Evolutionary conservation across 2,797 vertebrate genomes (phyloP).

Genomic region (Eurystomus glaucurus): DNA sequence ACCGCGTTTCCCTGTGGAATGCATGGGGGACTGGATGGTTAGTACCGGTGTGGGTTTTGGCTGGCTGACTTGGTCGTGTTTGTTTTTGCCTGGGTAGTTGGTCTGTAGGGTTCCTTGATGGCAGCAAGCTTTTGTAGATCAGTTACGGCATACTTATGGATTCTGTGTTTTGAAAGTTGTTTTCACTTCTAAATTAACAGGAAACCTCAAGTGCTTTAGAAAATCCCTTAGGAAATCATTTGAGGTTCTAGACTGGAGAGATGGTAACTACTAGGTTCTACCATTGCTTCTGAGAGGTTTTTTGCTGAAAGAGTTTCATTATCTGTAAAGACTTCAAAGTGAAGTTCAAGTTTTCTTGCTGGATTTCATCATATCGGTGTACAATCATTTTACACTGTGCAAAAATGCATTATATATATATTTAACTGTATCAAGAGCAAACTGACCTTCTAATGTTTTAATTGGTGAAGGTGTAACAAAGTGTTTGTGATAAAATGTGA

Average conservation of each 20-base stretch:
- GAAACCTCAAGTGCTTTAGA: neutral
- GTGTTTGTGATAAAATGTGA: neutral
- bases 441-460: neutral
- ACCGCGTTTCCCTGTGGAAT: neutral
- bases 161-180: neutral
- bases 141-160: accelerated
- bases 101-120: neutral
- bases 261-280: neutral
- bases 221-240: neutral
- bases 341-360: neutral
- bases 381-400: neutral
- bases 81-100: neutral
- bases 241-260: neutral
- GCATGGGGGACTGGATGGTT: neutral
- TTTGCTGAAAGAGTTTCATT: neutral
- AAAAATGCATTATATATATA: neutral
- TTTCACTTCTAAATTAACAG: neutral
- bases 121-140: neutral
- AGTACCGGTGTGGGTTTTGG: neutral
- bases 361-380: neutral
- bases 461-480: neutral
- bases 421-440: neutral
- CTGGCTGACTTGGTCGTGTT: neutral
- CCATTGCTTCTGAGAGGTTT: neutral
- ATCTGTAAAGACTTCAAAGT: neutral